Base-by-base conservation (phyloP, 2,113 vertebrate species). In the Scalopus aquaticus region DNA sequence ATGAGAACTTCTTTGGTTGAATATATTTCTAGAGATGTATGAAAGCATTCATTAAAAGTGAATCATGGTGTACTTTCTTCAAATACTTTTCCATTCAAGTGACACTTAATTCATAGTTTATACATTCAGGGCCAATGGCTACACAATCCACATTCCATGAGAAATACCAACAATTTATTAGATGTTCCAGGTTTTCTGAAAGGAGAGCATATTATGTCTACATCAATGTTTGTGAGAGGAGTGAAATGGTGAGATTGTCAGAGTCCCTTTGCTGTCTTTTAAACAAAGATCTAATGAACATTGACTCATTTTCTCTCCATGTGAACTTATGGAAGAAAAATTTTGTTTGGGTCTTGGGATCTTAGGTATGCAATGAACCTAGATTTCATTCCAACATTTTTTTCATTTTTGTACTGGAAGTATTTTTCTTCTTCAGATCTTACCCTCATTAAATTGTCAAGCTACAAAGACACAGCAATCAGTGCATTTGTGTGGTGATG, bases 21-120 rank as follows among this genome's bases (percentile, higher is more conserved):
- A 96, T 92, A 87, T 78, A 94, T 95, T 97, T 96, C 7, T 58
- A 87, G 72, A 93, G 93, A 95, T 9, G 32, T 95, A 95, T 84
- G 72, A 97, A 97, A 94, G 81, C 95, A 97, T 97, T 97, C 97
- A 93, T 97, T 97, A 96, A 80, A 90, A 90, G 32, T 97, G 97
- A 97, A 97, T 96, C 97, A 97, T 73, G 42, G 51, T 93, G 77
- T 97, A 93, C 88, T 95, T 96, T 95, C 86, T 92, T 97, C 93
- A 97, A 97, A 96, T 97, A 97, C 93, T 92, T 97, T 96, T 97
- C 97, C 93, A 96, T 97, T 97, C 77, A 93, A 97, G 95, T 90
- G 83, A 95, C 93, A 92, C 91, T 97, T 96, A 97, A 96, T 97
- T 96, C 90, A 92, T 92, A 90, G 96, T 96, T 97, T 97, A 96